These are phyloP conservation scores for Pyrgus malvae DNA, from an alignment of 2,888 invertebrate species.

Conservation along the genomic window DNA sequence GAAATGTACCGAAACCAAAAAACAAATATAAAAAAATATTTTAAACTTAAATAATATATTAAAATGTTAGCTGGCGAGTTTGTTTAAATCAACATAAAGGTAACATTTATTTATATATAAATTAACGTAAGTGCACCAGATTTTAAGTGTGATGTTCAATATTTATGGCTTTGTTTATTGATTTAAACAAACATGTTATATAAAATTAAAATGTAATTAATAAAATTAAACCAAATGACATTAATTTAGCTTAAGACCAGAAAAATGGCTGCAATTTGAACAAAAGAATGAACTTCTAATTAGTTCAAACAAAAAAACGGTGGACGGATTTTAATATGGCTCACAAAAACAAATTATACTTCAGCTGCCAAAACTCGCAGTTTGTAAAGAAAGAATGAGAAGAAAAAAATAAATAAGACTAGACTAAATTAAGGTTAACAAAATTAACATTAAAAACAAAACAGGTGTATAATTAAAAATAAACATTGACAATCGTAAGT, in stretches of 20 bases:
- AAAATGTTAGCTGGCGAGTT: neutral
- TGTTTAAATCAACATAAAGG: slow-evolving; percentile 7
- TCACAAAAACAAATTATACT: neutral
- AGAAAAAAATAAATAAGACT: slow-evolving; percentile 44
- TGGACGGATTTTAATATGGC: slow-evolving; percentile 10
- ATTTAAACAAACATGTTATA: too few relatives aligned
- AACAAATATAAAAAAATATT: slow-evolving; percentile 20
- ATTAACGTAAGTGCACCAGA: neutral
- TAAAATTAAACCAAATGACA: neutral
- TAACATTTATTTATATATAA: neutral
- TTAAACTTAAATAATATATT: slow-evolving; percentile 30
- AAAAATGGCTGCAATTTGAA: neutral
- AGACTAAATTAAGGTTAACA: slow-evolving; percentile 51
- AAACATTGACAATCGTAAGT: slow-evolving; percentile 7
- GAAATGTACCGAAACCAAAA: slow-evolving; percentile 17
- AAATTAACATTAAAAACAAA: slow-evolving; percentile 32
- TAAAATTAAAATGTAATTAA: neutral
- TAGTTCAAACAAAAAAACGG: slow-evolving; percentile 1
- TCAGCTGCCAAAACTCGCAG: neutral
- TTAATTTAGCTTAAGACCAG: slow-evolving; percentile 2
- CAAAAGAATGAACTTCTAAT: neutral
- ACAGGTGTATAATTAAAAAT: slow-evolving; percentile 21
- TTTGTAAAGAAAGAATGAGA: slow-evolving; percentile 26
- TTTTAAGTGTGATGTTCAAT: too few relatives aligned
- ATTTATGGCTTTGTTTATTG: too few relatives aligned